Conservation (phyloP, 1,140 invertebrate species). For the Cydia splendana region DNA sequence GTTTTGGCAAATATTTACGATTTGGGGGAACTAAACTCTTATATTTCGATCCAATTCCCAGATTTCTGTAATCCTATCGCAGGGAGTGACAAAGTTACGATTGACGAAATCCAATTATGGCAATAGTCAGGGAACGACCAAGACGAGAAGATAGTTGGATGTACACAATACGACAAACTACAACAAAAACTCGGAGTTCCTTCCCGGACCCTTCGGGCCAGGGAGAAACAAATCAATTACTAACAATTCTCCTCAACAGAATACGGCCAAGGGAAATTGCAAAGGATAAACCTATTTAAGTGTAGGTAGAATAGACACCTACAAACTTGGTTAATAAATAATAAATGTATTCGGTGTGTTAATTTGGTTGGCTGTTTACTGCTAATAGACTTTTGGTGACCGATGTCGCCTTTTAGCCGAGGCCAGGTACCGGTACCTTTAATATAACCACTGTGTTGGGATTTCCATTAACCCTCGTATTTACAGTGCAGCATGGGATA, state of each 20-base stretch:
- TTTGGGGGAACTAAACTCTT: neutral
- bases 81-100: conserved; percentile 12
- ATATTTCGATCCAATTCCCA: conserved; percentile 5
- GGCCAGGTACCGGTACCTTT: conserved; percentile 37
- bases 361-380: conserved; percentile 46
- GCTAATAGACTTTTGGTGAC: conserved; percentile 57
- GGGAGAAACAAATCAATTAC: conserved; percentile 56
- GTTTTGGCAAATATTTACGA: neutral
- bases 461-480: neutral
- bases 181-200: conserved; percentile 30
- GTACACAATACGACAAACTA: conserved; percentile 23
- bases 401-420: conserved; percentile 55
- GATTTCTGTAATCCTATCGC: neutral
- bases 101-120: neutral
- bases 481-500: neutral
- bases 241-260: conserved; percentile 48
- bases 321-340: conserved; percentile 44
- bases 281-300: conserved; percentile 50
- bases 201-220: neutral
- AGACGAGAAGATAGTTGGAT: conserved; percentile 22
- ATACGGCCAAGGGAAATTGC: conserved; percentile 38
- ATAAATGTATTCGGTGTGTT: conserved; percentile 48
- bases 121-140: conserved; percentile 33
- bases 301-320: conserved; percentile 37
- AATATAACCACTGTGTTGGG: too few relatives aligned